Percentiles rank a stretch among this genome's conserved stretches.
Conservation (phyloP, 2,888 invertebrate genomes). For the Ophraella communa region DNA sequence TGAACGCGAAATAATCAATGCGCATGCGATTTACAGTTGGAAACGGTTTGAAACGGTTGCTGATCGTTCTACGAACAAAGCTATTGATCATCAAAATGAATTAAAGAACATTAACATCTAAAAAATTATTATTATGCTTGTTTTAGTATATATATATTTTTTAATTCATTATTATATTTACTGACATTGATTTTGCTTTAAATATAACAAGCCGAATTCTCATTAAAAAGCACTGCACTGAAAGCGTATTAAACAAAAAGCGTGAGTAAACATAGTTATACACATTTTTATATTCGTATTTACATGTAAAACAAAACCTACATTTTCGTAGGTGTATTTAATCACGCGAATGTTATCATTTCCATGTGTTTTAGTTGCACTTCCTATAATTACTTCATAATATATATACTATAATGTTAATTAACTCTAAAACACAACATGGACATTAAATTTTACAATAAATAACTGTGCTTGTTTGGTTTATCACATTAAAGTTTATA, state of each 20-base stretch:
- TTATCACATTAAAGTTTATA: constrained; percentile 25
- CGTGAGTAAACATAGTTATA: neutral
- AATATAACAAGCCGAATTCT: too few species aligned
- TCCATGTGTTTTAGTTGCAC: constrained; percentile 7
- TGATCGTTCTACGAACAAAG: too few species aligned
- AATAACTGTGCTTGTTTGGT: constrained; percentile 24
- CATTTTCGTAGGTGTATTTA: neutral
- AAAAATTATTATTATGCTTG: too few species aligned
- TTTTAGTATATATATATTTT: too few species aligned
- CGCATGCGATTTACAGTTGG: too few species aligned
- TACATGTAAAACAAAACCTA: neutral
- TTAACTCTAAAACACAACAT: constrained; percentile 22
- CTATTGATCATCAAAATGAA: too few species aligned
- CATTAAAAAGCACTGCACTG: too few species aligned
- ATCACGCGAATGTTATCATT: constrained; percentile 8
- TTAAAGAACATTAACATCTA: too few species aligned
- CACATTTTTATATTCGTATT: too few species aligned
- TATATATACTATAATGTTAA: constrained; percentile 18
- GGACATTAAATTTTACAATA: constrained; percentile 22
- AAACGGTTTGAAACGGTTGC: too few species aligned
- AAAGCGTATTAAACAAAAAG: neutral
- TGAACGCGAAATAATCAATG: too few species aligned
- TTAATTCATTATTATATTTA: too few species aligned
- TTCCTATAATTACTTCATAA: constrained; percentile 21
- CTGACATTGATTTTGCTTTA: neutral